Conservation (phyloP, 2,888 invertebrate species). For the Apotomis betuletana region DNA sequence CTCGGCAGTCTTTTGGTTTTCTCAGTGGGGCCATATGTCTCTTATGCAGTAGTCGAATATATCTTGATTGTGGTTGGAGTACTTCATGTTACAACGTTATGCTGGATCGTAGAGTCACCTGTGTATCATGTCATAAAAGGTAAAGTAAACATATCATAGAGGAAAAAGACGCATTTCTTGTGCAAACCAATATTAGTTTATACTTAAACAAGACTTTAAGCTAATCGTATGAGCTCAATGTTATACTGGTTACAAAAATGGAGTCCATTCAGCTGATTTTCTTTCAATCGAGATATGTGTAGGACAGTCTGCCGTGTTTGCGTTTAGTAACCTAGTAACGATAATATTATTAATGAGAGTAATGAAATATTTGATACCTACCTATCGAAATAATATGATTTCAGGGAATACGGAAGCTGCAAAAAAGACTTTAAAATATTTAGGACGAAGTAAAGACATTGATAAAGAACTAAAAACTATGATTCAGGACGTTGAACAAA, state of each 20-base stretch:
- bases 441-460: conserved; percentile 27
- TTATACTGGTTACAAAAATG: no score
- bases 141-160: neutral
- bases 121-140: conserved; percentile 31
- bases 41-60: conserved; percentile 18
- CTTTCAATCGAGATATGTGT: no score
- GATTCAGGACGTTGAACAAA: conserved; percentile 8
- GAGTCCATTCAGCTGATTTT: no score
- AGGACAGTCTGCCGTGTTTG: no score
- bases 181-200: no score
- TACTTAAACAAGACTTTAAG: no score
- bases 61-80: neutral
- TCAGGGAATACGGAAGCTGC: conserved; percentile 17
- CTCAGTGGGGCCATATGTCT: conserved; percentile 19
- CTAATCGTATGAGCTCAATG: no score
- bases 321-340: no score
- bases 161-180: no score
- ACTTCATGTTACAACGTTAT: neutral
- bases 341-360: no score
- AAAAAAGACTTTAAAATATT: neutral
- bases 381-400: no score
- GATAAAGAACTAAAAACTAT: conserved; percentile 20
- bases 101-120: conserved; percentile 17
- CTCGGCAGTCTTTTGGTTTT: conserved; percentile 16
- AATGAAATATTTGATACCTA: no score